phyloP scores from a whole-genome alignment of 2,797 vertebrate genomes.

The Coranthus polyacanthus region DNA sequence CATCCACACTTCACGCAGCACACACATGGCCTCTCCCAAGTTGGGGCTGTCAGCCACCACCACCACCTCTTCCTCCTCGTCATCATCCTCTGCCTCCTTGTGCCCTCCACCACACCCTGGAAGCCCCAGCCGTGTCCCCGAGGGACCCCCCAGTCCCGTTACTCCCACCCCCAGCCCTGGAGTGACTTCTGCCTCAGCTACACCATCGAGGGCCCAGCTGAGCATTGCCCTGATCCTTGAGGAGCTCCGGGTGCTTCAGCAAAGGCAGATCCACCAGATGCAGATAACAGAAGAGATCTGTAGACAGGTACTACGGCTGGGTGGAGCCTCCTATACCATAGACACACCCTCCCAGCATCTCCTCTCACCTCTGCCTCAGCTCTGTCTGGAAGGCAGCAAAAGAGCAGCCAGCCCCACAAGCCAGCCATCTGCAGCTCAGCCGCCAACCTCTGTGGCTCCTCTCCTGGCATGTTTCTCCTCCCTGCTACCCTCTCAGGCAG shows the following conservation, averaged over 20 bases:
- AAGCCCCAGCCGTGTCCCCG: constrained; percentile 88
- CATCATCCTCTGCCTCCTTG: constrained; percentile 83
- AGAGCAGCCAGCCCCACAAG: constrained; percentile 66
- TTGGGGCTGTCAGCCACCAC: constrained; percentile 86
- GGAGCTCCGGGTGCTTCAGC: constrained; percentile 91
- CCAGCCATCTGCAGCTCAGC: constrained; percentile 53
- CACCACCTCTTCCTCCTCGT: constrained; percentile 82
- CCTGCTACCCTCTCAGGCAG: constrained; percentile 79
- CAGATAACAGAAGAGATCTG: constrained; percentile 96
- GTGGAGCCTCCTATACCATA: constrained; percentile 80
- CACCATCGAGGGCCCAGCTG: constrained; percentile 82
- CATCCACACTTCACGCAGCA: constrained; percentile 37
- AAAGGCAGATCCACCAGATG: constrained; percentile 95
- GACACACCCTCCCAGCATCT: constrained; percentile 80
- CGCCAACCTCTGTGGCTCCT: constrained; percentile 78
- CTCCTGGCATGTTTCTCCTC: constrained; percentile 86
- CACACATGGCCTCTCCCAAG: constrained; percentile 87
- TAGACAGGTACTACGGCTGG: constrained; percentile 90
- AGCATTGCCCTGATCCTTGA: constrained; percentile 93
- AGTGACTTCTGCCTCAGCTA: constrained; percentile 79
- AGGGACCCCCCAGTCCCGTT: constrained; percentile 87
- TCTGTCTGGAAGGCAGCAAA: constrained; percentile 86
- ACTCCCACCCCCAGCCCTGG: constrained; percentile 83
- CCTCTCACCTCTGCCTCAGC: constrained; percentile 80
- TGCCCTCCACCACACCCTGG: constrained; percentile 86